Conservation (phyloP, 2,888 invertebrate species). For the Ophion ventricosus region DNA sequence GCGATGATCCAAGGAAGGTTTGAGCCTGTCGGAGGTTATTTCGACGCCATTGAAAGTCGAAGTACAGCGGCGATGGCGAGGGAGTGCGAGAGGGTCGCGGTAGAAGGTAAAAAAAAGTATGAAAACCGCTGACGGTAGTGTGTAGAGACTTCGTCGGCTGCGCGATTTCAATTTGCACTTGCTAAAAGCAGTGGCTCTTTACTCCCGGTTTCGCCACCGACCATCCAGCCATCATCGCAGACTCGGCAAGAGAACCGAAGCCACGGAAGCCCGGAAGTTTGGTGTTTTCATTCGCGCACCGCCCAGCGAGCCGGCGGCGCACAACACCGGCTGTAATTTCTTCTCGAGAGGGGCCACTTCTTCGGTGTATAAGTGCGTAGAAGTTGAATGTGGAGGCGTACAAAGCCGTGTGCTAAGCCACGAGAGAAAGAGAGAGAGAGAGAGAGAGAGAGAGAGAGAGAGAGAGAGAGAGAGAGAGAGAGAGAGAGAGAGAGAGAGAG, state of each 20-base stretch:
- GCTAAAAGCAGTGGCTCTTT: constrained; percentile 49
- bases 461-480: too few species aligned
- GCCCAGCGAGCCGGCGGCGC: constrained; percentile 61
- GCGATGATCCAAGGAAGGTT: constrained; percentile 28
- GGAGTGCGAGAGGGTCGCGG: constrained; percentile 1
- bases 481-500: too few species aligned
- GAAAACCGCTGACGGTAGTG: constrained; percentile 38
- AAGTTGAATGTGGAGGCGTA: constrained; percentile 25
- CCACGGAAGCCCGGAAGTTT: constrained; percentile 63
- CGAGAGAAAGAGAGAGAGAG: too few species aligned
- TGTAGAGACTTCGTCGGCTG: constrained; percentile 46
- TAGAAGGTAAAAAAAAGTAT: constrained; percentile 32
- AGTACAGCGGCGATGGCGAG: too few species aligned
- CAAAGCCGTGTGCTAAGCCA: constrained; percentile 26
- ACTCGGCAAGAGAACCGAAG: constrained; percentile 44
- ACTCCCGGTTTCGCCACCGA: constrained; percentile 4
- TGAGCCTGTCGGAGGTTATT: constrained; percentile 8
- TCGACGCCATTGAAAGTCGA: constrained; percentile 24
- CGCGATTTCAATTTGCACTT: constrained; percentile 66
- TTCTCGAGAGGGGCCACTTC: constrained; percentile 62
- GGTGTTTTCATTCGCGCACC: constrained; percentile 64
- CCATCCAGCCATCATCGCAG: constrained; percentile 46
- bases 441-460: too few species aligned
- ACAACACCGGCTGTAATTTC: constrained; percentile 67
- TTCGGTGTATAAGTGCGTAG: constrained; percentile 31